Percentiles rank a stretch among this genome's conserved stretches.
Evolutionary conservation across 2,797 vertebrate genomes (phyloP).

Genomic region (Pipistrellus kuhlii): DNA sequence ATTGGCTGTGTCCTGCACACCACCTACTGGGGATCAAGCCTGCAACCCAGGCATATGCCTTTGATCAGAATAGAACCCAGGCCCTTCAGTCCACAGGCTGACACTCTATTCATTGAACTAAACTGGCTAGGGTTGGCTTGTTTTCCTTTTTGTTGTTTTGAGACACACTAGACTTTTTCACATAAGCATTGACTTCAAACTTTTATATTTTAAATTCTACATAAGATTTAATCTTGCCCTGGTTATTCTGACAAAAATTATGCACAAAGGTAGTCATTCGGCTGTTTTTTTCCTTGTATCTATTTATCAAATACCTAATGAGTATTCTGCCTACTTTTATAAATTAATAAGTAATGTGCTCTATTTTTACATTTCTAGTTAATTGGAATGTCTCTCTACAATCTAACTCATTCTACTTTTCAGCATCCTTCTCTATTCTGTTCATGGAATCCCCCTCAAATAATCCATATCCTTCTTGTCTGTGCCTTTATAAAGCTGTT

Average conservation of each 20-base stretch:
- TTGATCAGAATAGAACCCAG: no score
- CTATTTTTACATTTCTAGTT: not conserved
- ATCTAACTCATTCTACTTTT: not conserved
- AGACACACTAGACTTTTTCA: not conserved
- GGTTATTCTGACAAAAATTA: not conserved
- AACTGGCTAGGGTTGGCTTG: not conserved
- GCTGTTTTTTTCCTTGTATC: constrained; percentile 11
- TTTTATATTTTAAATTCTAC: not conserved
- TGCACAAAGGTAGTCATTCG: not conserved
- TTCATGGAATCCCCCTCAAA: not conserved
- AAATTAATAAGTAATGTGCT: not conserved
- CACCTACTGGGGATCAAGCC: no score
- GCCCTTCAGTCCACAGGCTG: no score
- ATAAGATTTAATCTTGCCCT: constrained; percentile 32
- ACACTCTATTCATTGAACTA: no score
- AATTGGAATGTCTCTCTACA: not conserved
- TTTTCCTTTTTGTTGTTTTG: constrained; percentile 8
- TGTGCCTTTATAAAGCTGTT: not conserved
- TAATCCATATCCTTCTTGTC: not conserved
- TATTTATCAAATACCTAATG: constrained; percentile 3
- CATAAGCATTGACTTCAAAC: not conserved
- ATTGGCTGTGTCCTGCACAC: no score
- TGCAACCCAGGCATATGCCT: no score
- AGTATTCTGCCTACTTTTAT: not conserved
- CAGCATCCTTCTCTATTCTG: not conserved